Percentiles rank a stretch among this genome's conserved stretches.
phyloP scores from a whole-genome alignment of 2,888 invertebrate species.

The Vesta saturnalis region DNA sequence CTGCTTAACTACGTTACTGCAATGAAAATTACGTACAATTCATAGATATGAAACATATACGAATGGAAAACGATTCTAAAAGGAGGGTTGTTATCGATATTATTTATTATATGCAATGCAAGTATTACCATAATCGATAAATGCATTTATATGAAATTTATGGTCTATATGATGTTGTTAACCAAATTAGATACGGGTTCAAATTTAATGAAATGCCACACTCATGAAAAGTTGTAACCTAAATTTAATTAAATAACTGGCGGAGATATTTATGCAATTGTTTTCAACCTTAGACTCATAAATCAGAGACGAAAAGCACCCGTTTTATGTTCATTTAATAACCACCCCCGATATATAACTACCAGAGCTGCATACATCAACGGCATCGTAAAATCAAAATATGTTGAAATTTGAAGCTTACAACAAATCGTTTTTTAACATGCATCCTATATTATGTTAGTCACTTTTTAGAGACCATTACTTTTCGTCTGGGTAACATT shows the following conservation, averaged over 20 bases:
- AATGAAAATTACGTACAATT: constrained; percentile 25
- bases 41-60: constrained; percentile 18
- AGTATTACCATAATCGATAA: constrained; percentile 20
- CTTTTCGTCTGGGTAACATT: constrained; percentile 24
- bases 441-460: constrained; percentile 31
- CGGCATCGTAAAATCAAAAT: constrained; percentile 32
- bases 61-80: constrained; percentile 24
- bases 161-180: constrained; percentile 26
- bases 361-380: constrained; percentile 31
- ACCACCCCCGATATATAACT: constrained; percentile 37
- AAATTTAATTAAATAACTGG: constrained; percentile 28
- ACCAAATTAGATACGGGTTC: constrained; percentile 18
- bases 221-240: neutral
- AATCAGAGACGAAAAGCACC: constrained; percentile 43
- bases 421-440: constrained; percentile 38
- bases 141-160: constrained; percentile 30
- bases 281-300: constrained; percentile 42
- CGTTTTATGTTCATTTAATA: constrained; percentile 47
- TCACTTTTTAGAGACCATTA: constrained; percentile 21
- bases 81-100: constrained; percentile 33
- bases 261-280: constrained; percentile 41
- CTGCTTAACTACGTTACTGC: constrained; percentile 32
- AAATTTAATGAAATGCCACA: constrained; percentile 24
- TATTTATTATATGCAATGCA: constrained; percentile 34
- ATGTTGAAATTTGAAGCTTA: constrained; percentile 26